Evolutionary conservation across 2,113 vertebrate genomes (phyloP).

Genomic region (Puma concolor): DNA sequence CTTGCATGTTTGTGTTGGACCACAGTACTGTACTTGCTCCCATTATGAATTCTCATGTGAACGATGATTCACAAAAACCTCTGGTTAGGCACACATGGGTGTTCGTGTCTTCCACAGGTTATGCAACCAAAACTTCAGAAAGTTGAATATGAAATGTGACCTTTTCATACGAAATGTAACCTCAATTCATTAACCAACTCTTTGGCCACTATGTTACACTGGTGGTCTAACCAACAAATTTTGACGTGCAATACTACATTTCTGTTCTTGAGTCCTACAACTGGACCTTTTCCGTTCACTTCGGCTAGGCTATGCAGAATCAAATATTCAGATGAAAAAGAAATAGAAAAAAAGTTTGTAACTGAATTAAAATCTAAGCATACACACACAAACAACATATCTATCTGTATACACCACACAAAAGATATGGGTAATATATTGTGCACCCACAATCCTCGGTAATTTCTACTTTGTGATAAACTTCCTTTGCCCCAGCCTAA

Average conservation of each 20-base stretch:
- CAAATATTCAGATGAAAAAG: not conserved
- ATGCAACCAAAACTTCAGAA: conserved; percentile 66
- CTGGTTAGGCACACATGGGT: conserved; percentile 27
- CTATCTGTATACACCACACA: not conserved
- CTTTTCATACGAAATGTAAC: not conserved
- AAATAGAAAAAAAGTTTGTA: conserved; percentile 54
- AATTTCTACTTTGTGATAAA: conserved; percentile 58
- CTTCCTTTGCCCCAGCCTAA: not conserved
- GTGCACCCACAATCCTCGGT: not conserved
- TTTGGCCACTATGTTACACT: not conserved
- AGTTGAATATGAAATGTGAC: conserved; percentile 41
- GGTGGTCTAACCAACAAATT: conserved; percentile 26
- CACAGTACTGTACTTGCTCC: not conserved
- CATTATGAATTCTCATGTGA: conserved; percentile 31
- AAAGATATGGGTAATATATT: not conserved
- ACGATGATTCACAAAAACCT: conserved; percentile 59
- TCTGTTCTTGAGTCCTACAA: conserved; percentile 21
- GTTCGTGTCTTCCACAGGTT: conserved; percentile 59
- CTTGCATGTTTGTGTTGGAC: conserved; percentile 6
- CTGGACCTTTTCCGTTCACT: conserved; percentile 26
- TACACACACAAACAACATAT: not conserved
- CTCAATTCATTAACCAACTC: not conserved
- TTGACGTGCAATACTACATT: conserved; percentile 34
- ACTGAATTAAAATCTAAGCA: conserved; percentile 21
- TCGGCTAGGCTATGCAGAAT: conserved; percentile 19